Conservation (phyloP, 2,888 invertebrate species). For the Hydropsyche betteni region DNA sequence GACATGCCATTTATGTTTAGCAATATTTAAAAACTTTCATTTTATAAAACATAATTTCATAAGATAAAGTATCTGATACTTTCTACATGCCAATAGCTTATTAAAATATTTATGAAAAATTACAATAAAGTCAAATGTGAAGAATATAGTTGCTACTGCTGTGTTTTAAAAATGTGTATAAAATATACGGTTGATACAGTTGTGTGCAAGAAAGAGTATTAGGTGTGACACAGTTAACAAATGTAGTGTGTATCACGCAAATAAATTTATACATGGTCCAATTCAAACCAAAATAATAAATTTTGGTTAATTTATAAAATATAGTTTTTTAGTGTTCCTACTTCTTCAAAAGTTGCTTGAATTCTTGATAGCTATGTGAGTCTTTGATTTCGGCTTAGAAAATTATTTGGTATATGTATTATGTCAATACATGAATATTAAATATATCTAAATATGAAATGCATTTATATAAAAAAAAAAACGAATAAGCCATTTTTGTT, state of each 20-base stretch:
- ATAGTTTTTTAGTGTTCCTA: constrained; percentile 33
- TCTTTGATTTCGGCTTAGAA: constrained; percentile 2
- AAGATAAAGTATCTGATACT: constrained; percentile 47
- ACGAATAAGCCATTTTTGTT: not conserved
- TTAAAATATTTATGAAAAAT: constrained; percentile 35
- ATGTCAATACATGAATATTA: not conserved
- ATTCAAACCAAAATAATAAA: constrained; percentile 12
- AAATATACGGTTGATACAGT: constrained; percentile 14
- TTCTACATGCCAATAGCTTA: constrained; percentile 44
- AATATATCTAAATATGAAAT: constrained; percentile 11
- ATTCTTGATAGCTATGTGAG: constrained; percentile 14
- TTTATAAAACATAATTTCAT: constrained; percentile 24
- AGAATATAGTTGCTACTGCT: constrained; percentile 29
- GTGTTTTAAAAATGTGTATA: constrained; percentile 24
- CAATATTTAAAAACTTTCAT: constrained; percentile 39
- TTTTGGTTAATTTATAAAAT: constrained; percentile 27
- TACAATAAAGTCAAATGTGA: constrained; percentile 4
- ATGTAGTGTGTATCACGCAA: constrained; percentile 37
- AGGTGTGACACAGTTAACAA: constrained; percentile 27
- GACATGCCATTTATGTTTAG: constrained; percentile 50
- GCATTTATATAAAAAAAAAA: constrained; percentile 18
- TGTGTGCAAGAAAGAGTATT: not conserved
- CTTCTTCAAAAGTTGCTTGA: constrained; percentile 24
- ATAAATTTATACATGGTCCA: constrained; percentile 37
- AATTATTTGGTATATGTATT: constrained; percentile 6